Evolutionary conservation across 2,113 vertebrate species (phyloP), one percentile per base, ranked within the genome.

Genomic region (Psittacara wagleri): DNA sequence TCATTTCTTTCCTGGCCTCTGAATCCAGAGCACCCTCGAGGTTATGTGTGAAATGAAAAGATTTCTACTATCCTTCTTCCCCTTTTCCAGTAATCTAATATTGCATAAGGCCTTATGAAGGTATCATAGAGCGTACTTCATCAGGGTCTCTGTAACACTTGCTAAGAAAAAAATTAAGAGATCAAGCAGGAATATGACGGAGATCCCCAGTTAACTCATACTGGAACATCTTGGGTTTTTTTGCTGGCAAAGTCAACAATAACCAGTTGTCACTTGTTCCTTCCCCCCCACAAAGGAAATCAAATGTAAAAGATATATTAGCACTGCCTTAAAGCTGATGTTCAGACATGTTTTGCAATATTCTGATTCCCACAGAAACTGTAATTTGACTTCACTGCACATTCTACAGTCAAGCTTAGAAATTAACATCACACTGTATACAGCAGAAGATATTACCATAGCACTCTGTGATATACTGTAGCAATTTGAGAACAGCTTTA

Each of bases 301-400:
- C 72, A 94, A 96, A 95, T 92, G 63, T 94, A 91, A 92, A 94
- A 94, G 70, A 91, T 91, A 92, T 11, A 35, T 95, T 96, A 95
- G 88, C 70, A 69, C 0, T 0, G 29, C 77, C 84, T 91, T 94
- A 92, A 66, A 94, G 67, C 63, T 83, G 86, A 92, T 63, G 73
- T 95, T 96, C 91, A 94, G 92, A 82, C 44, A 52, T 79, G 78
- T 80, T 94, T 96, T 89, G 75, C 83, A 94, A 70, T 87, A 77
- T 92, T 96, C 90, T 16, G 91, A 89, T 96, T 97, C 94, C 91
- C 96, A 89, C 62, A 96, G 92, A 88, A 89, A 83, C 46, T 93
- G 74, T 95, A 96, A 95, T 92, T 95, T 5, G 10, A 81, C 83
- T 86, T 96, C 92, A 79, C 37, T 89, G 83, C 52, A 74, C 59